Evolutionary conservation across 1,140 invertebrate genomes (phyloP).

Genomic region (Hetaerina americana): DNA sequence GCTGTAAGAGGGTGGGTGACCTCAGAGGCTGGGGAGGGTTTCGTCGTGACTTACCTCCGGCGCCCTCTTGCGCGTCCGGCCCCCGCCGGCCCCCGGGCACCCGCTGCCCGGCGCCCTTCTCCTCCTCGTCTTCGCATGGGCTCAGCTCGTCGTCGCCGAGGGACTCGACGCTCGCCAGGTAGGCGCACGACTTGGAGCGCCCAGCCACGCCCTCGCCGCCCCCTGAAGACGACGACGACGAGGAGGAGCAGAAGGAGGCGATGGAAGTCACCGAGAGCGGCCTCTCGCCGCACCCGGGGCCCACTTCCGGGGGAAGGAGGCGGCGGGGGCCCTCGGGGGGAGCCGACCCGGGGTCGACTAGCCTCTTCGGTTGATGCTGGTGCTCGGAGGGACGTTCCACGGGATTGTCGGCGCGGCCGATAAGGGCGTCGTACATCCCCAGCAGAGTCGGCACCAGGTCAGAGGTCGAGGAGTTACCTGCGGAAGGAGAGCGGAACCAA

Average conservation of each 20-base stretch:
- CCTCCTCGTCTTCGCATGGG: conserved; percentile 27
- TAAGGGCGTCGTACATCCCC: conserved; percentile 50
- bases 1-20: too few species aligned
- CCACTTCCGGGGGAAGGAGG: neutral
- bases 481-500: too few species aligned
- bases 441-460: conserved; percentile 50
- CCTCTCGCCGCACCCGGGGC: neutral
- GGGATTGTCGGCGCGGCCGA: conserved; percentile 27
- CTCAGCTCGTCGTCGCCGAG: conserved; percentile 40
- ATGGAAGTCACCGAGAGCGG: neutral
- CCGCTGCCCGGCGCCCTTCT: neutral
- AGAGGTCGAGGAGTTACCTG: conserved; percentile 40
- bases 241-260: neutral
- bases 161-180: conserved; percentile 66
- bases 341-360: neutral
- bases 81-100: too few species aligned
- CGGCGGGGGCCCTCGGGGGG: neutral
- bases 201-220: neutral
- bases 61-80: too few species aligned
- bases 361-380: too few species aligned
- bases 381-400: neutral
- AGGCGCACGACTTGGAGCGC: conserved; percentile 43
- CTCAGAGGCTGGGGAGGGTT: too few species aligned
- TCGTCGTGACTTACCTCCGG: too few species aligned
- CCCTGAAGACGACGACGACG: neutral